Conservation (phyloP, 2,797 vertebrate genomes). For the Artibeus jamaicensis region DNA sequence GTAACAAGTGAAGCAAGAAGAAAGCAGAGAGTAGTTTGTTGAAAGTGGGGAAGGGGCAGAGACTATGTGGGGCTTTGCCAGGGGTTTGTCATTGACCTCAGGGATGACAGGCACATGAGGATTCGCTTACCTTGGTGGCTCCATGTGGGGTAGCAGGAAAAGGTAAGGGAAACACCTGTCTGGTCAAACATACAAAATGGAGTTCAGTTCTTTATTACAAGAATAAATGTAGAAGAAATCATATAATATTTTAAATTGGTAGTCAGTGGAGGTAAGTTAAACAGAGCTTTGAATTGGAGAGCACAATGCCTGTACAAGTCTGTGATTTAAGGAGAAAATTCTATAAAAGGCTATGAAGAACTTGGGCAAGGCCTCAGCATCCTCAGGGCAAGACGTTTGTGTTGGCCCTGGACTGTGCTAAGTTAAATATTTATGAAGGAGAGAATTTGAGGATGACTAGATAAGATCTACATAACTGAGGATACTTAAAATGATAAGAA, state of each 20-base stretch:
- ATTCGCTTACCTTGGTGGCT: neutral
- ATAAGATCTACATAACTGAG: neutral
- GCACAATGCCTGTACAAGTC: neutral
- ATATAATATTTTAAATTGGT: neutral
- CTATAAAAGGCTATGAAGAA: neutral
- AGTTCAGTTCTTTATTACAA: neutral
- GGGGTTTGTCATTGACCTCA: neutral
- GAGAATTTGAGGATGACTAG: neutral
- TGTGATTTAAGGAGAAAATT: neutral
- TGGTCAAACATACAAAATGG: neutral
- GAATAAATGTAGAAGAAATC: neutral
- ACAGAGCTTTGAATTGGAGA: neutral
- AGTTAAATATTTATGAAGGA: neutral
- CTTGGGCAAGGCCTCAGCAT: accelerated
- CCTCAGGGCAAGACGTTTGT: neutral
- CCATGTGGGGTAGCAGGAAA: neutral
- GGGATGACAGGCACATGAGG: neutral
- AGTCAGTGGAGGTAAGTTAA: neutral
- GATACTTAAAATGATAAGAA: neutral
- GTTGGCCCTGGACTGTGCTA: neutral
- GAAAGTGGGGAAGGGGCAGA: accelerated
- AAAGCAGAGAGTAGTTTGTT: neutral
- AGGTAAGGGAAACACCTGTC: neutral
- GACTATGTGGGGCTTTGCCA: too few species aligned
- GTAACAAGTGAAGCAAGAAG: neutral